Evolutionary conservation across 2,888 invertebrate genomes (phyloP), one percentile per base, ranked within the genome.

Genomic region (Gari tellinella): DNA sequence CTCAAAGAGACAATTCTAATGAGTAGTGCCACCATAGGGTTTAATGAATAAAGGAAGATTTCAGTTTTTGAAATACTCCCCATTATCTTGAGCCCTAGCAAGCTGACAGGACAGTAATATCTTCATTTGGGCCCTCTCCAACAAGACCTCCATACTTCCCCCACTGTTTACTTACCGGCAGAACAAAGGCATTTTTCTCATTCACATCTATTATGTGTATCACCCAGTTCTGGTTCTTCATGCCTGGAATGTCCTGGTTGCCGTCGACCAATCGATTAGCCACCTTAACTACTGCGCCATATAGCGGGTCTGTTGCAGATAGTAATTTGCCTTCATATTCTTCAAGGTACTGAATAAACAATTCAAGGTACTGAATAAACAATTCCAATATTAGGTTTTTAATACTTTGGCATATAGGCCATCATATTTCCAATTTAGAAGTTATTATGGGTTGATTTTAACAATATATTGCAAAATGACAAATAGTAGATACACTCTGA

Each of bases 181-280:
- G 85, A 48, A 94, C 94, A 88, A 93, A 93, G 0, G 94, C 94
- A 90, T 94, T 94, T 63, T 90, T 90, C 2, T 87, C 74, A 3
- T 90, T 88, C 80, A 93, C 87, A 17, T 94, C 90, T 5, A 92
- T 79, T 31, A 94, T 92, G 48, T 92, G 91, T 4, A 94, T 87
- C 7, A 90, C 91, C 94, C 94, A 94, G 4, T 92, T 81, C 57
- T 92, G 91, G 14, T 91, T 81, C 26, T 90, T 83, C 45, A 94
- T 89, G 62, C 91, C 89, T 15, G 90, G 89, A 8, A 94, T 76
- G 74, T 94, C 93, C 63, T 88, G 87, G 86, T 94, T 94, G 3
- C 92, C 90, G 21, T 85, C 69, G 1, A 94, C 74, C 43, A 94
- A 84, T 60, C 90, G 86, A 46, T 89, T 85, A 1, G 92, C 91